Base-by-base conservation (phyloP, 1,140 invertebrate genomes). In the Ceratitis capitata region DNA sequence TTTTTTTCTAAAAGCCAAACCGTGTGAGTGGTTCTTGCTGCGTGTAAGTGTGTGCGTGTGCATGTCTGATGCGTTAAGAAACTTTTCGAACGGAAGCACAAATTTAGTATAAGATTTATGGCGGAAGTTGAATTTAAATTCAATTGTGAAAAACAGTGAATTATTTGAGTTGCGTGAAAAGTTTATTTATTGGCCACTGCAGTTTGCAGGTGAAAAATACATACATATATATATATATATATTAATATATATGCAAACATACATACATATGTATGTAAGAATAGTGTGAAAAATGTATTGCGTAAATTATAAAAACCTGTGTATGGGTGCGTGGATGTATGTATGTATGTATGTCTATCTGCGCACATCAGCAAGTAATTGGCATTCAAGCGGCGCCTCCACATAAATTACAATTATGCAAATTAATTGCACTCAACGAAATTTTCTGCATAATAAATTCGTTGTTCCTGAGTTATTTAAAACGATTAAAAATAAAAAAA, bases 61-160 rank as follows among this genome's bases (percentile, higher is more conserved):
- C 14, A 23, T 32, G 58, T 26, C 3, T 16, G 2, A 35, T 32
- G 23, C 29, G 51, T 64, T 32, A 35, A 47, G 69, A 47, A 78
- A 78, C 42, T 78, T 39, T 69, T 78, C 69, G 23, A 78, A 78
- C 69, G 69, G 69, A 78, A 78, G 69, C 32, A 78, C 69, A 78
- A 78, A 78, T 78, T 78, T 78, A 78, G 69, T n/a, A 39, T 14
- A 78, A 78, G 35, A 78, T 78, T 78, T 78, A 78, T 78, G 35
- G 39, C 69, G 69, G 69, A 78, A 78, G 69, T 78, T 78, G 69
- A 78, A 78, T 78, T 78, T 78, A 78, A 78, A 78, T 78, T 78
- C 69, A 78, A 78, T 78, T 78, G 69, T 78, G 45, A n/a, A 78
- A 78, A 78, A 78, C 39, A 39, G 69, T 78, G 69, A 45, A 78